Evolutionary conservation across 2,888 invertebrate species (phyloP), one percentile per base, ranked within the genome.

Genomic region (Sylvicola fuscatus): DNA sequence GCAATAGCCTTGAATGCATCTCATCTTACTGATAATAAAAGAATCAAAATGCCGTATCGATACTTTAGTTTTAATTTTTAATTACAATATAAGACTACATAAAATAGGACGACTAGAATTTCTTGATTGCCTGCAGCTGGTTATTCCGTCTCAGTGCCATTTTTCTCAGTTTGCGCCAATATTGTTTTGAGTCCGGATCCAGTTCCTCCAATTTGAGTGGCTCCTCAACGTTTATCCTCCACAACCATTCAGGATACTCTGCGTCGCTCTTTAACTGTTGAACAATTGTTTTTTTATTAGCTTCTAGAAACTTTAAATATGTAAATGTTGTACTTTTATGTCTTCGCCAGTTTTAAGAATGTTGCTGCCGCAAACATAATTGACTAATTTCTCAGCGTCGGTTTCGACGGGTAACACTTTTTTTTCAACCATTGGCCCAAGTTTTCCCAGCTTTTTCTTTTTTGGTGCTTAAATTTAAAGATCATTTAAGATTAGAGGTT

Each of bases 161-260:
- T 46, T 68, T 69, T 39, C 82, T 62, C 26, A 86, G 61, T 38
- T 70, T 64, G 43, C 68, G 60, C 89, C 90, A 93, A 58, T 92
- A 95, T 47, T 70, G 64, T 54, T 79, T 76, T 8, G 75, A 68
- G 47, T 70, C 63, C 3, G 81, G 81, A 53, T 87, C 84, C 39
- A 90, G 50, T 47, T 82, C 78, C 38, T 76, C 71, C 2, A 90
- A 52, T 1, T 68, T 62, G 4, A 67, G 64, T 4, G 75, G 64
- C 4, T 64, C 56, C 3, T 75, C 79, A 12, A 68, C 68, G 45
- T 70, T 60, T 11, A 93, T 49, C 3, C 49, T 61, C 92, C 90
- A 93, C 39, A 95, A 60, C 93, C 93, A 95, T 2, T 77, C 76
- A 0, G 93, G 95, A 58, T 95, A 95, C 51, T 89, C 84, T 14